These are phyloP conservation scores for Chionoecetes opilio DNA, from an alignment of 1,140 invertebrate species.

Conservation along the genomic window DNA sequence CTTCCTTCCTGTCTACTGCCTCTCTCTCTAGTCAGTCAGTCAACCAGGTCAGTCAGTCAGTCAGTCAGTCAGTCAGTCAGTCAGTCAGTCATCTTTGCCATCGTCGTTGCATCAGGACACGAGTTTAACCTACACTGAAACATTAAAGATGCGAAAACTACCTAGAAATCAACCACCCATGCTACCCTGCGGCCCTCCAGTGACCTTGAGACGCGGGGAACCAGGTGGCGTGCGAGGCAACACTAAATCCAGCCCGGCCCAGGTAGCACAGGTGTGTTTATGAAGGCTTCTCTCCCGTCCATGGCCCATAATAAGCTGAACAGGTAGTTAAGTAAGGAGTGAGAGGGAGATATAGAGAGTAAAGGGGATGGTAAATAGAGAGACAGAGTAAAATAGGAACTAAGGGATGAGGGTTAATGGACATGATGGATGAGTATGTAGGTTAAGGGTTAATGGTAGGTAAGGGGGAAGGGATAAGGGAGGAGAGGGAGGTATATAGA, in stretches of 20 bases:
- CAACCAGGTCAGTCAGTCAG: no score
- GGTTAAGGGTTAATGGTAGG: neutral
- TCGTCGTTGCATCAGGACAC: no score
- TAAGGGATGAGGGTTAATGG: neutral
- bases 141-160: no score
- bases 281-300: neutral
- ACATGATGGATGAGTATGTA: neutral
- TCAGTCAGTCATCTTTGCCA: no score
- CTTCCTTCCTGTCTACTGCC: no score
- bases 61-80: no score
- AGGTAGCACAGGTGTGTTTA: neutral
- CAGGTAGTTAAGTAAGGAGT: neutral
- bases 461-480: neutral
- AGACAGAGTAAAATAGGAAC: neutral
- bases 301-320: neutral
- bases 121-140: no score
- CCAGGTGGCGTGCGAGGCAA: neutral
- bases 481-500: neutral
- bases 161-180: no score
- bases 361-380: no score
- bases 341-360: neutral
- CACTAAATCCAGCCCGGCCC: neutral
- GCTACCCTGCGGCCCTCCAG: no score
- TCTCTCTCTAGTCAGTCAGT: no score
- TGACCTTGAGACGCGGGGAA: no score